These are phyloP conservation scores for Nasonia longicornis DNA, from an alignment of 1,140 invertebrate genomes.

Conservation along the genomic window DNA sequence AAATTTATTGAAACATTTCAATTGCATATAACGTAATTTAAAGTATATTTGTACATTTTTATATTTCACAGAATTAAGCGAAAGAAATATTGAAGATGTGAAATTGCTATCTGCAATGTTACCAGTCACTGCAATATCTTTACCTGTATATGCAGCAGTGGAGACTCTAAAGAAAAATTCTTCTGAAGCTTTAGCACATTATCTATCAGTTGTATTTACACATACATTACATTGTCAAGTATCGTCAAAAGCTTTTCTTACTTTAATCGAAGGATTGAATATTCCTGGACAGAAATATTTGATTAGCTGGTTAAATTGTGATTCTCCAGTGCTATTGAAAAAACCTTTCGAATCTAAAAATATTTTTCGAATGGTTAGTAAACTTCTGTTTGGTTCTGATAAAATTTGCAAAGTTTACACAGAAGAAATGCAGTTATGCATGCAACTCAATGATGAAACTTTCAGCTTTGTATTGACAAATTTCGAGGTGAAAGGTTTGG, in stretches of 20 bases:
- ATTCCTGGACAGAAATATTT: conserved; percentile 54
- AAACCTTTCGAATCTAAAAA: conserved; percentile 41
- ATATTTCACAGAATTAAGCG: conserved; percentile 47
- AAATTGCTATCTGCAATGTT: conserved; percentile 37
- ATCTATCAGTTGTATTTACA: conserved; percentile 54
- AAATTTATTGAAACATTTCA: conserved; percentile 16
- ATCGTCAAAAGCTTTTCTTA: conserved; percentile 52
- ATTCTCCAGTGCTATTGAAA: conserved; percentile 40
- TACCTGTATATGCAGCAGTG: conserved; percentile 56
- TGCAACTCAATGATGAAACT: conserved; percentile 39
- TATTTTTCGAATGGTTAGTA: conserved; percentile 38
- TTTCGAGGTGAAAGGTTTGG: conserved; percentile 50
- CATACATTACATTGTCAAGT: conserved; percentile 62
- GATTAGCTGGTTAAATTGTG: conserved; percentile 51
- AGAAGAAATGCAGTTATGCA: conserved; percentile 11
- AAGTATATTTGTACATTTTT: background rate
- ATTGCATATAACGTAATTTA: background rate
- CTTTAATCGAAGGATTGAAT: conserved; percentile 50
- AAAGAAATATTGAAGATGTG: conserved; percentile 31
- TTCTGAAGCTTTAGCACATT: conserved; percentile 49
- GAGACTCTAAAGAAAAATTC: conserved; percentile 53
- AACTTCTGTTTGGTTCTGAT: conserved; percentile 31
- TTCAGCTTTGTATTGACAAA: conserved; percentile 47
- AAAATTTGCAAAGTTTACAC: conserved; percentile 5
- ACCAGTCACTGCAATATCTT: conserved; percentile 53